Percentiles rank a stretch among this genome's conserved stretches.
These are phyloP conservation scores for Erethizon dorsatum DNA, from an alignment of 2,797 vertebrate species.

Conservation along the genomic window DNA sequence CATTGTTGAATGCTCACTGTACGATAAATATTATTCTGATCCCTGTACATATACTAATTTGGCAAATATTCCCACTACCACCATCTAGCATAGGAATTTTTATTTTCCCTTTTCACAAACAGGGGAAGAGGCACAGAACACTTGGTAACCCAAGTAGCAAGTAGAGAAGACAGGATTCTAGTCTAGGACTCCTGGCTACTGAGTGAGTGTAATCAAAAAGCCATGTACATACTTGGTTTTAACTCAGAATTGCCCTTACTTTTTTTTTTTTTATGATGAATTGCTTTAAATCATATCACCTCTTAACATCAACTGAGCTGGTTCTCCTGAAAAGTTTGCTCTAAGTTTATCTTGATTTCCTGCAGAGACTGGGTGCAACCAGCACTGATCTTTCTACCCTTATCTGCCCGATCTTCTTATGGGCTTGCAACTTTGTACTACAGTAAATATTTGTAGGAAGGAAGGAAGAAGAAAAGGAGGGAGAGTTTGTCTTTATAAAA, in stretches of 20 bases:
- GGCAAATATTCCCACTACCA: background rate
- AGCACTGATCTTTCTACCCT: background rate
- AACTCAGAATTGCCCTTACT: background rate
- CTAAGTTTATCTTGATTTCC: constrained; percentile 62
- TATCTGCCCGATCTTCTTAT: background rate
- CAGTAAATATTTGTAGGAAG: constrained; percentile 39
- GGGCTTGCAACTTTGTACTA: background rate
- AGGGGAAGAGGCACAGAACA: background rate
- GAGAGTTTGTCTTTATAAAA: background rate
- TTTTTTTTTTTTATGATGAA: background rate
- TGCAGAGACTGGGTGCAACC: background rate
- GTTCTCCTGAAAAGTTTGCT: constrained; percentile 30
- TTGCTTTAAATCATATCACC: background rate
- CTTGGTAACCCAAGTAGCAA: background rate
- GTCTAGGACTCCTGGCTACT: background rate
- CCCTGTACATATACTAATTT: no score
- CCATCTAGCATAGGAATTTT: background rate
- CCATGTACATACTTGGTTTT: background rate
- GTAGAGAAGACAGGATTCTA: background rate
- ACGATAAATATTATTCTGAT: background rate
- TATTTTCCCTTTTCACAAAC: background rate
- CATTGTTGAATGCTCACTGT: background rate
- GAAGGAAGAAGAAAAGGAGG: constrained; percentile 3
- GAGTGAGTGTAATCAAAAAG: rapidly evolving
- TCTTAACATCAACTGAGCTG: background rate